phyloP scores from a whole-genome alignment of 2,113 vertebrate genomes.

The Rissa tridactyla region DNA sequence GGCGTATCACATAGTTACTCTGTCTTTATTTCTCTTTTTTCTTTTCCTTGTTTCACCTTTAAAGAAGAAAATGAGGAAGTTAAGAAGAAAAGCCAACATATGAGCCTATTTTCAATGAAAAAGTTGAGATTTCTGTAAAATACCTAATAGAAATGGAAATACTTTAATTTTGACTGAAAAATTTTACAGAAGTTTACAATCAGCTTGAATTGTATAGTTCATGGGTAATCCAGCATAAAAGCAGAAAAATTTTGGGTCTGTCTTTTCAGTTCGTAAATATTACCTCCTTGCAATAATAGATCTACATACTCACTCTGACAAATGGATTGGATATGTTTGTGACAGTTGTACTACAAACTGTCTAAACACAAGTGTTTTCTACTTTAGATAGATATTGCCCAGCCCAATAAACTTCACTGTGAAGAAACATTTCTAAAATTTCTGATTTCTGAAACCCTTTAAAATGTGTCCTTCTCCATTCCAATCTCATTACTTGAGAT shows the following conservation, averaged over 20 bases:
- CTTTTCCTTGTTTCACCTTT: neutral
- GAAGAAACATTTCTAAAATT: neutral
- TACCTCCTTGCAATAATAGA: neutral
- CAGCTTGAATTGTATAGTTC: rapidly evolving
- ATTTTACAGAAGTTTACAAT: neutral
- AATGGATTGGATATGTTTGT: rapidly evolving
- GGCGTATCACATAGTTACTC: too few relatives aligned
- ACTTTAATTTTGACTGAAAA: neutral
- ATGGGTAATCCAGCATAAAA: neutral
- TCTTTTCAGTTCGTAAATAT: neutral
- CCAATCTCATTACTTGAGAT: neutral
- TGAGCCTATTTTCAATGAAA: neutral
- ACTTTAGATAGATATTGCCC: neutral
- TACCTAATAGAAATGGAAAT: neutral
- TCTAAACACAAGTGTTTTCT: neutral
- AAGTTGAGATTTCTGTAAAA: neutral
- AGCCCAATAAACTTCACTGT: neutral
- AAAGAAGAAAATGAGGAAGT: neutral
- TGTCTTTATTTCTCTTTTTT: neutral
- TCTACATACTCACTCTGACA: neutral
- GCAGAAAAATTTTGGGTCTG: neutral
- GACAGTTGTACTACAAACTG: neutral
- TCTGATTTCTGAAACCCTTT: neutral
- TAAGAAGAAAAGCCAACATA: neutral
- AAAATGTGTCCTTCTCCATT: neutral